Base-by-base conservation (phyloP, 2,797 vertebrate species). In the Leptoclinus maculatus region DNA sequence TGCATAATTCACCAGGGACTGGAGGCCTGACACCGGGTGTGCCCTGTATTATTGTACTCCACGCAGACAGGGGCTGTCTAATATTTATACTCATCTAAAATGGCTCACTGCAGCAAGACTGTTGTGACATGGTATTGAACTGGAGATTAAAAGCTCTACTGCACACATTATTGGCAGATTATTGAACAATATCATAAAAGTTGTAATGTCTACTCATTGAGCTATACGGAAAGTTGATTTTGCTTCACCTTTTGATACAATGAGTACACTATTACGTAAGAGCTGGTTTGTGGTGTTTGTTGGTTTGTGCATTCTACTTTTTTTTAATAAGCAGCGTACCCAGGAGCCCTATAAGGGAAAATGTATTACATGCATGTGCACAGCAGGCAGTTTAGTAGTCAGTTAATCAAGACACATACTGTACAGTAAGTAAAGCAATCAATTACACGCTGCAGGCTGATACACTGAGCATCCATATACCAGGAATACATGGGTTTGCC, bases 1-100 rank as follows among this genome's bases (percentile, higher is more conserved):
- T 89, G 88, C 86, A 89, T 93, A 91, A 92, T 90, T 91, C 90
- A 91, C 82, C 47, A 71, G 81, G 81, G 87, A 91, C 17, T 53
- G 75, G 71, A 76, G 82, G 81, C 79, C 83, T 91, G 88, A 87
- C 89, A 89, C 83, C 21, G 66, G 75, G 75, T 67, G 76, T 75
- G 80, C 74, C 80, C 76, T 71, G 77, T 72, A 83, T 88, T 84
- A 91, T 80, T 85, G 83, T 80, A 63, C 66, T 83, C 66, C 69
- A 77, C 45, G 77, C 71, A 89, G 76, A 80, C 66, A 76, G 59
- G 32, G 51, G 36, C 66, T 41, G 78, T 77, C 59, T 87, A 76
- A 89, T 87, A 88, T 77, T 86, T 80, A 79, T 85, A 67, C 71
- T 84, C 76, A 73, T 89, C 72, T 81, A 82, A 86, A 73, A 73